A percentile compares a stretch with the other conserved stretches of the same genome.
These are phyloP conservation scores for Paraplagusia blochii DNA, from an alignment of 2,113 vertebrate species.

Conservation along the genomic window DNA sequence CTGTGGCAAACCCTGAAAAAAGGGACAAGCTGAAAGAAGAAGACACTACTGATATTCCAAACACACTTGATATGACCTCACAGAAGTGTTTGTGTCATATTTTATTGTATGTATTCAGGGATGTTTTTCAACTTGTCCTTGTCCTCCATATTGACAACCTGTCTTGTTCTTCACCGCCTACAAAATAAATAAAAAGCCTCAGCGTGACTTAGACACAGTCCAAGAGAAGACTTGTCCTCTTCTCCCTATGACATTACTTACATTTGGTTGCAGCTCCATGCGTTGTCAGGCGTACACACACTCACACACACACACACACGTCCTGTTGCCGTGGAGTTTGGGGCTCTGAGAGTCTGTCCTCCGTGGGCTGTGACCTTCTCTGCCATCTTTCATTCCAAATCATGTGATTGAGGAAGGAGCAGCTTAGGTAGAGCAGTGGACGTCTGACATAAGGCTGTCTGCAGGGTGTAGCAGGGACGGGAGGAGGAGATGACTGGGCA, in stretches of 20 bases:
- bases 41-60: no score
- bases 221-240: constrained; percentile 13
- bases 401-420: constrained; percentile 30
- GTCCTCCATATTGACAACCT: neutral
- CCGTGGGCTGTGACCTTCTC: constrained; percentile 51
- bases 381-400: constrained; percentile 16
- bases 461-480: constrained; percentile 52
- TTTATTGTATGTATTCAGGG: no score
- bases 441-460: constrained; percentile 59
- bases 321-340: constrained; percentile 15
- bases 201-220: neutral
- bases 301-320: constrained; percentile 9
- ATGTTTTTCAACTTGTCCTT: no score
- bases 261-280: constrained; percentile 9
- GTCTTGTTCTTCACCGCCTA: neutral
- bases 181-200: neutral
- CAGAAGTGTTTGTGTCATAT: no score
- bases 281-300: constrained; percentile 24
- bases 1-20: no score
- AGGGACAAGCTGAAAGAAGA: no score
- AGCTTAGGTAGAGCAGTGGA: constrained; percentile 36
- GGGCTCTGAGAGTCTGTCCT: constrained; percentile 28
- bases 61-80: no score
- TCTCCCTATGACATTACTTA: constrained; percentile 22
- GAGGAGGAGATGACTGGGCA: neutral